phyloP scores from a whole-genome alignment of 2,888 invertebrate genomes.

The Drosophila prolongata region DNA sequence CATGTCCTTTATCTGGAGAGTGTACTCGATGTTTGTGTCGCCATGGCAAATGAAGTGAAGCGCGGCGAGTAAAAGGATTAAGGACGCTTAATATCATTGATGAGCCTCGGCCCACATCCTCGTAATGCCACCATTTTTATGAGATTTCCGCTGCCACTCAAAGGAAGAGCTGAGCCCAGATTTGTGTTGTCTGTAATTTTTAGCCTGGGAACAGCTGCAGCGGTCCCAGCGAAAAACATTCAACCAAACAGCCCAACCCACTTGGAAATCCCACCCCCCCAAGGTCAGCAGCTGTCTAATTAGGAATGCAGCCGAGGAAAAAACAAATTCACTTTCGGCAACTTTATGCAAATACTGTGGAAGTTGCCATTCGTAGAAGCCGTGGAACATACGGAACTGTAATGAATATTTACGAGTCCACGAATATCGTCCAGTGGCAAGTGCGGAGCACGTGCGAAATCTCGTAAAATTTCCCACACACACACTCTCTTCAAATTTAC shows the following conservation, averaged over 20 bases:
- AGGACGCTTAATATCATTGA: constrained; percentile 78
- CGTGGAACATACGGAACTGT: constrained; percentile 50
- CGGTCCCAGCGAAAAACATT: constrained; percentile 19
- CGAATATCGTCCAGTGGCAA: constrained; percentile 21
- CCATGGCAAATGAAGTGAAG: constrained; percentile 57
- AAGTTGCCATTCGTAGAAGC: constrained; percentile 26
- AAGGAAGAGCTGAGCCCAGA: constrained; percentile 53
- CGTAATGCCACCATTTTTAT: constrained; percentile 44
- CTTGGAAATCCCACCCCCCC: constrained; percentile 24
- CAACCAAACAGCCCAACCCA: background rate
- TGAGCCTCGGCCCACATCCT: constrained; percentile 52
- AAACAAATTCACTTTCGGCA: constrained; percentile 48
- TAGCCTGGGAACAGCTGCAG: constrained; percentile 54
- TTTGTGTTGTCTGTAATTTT: constrained; percentile 47
- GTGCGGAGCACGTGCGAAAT: constrained; percentile 70
- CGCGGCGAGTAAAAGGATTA: constrained; percentile 74
- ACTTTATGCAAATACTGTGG: constrained; percentile 71
- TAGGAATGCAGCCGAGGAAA: constrained; percentile 62
- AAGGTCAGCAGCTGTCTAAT: constrained; percentile 66
- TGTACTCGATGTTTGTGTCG: constrained; percentile 27
- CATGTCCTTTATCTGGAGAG: constrained; percentile 16
- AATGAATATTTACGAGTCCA: constrained; percentile 75
- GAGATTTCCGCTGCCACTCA: constrained; percentile 46
- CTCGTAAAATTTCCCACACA: constrained; percentile 71
- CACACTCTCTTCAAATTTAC: constrained; percentile 63